These are phyloP conservation scores for Eucidaris tribuloides DNA, from an alignment of 35 echinoderm and acorn worm species.

Conservation along the genomic window DNA sequence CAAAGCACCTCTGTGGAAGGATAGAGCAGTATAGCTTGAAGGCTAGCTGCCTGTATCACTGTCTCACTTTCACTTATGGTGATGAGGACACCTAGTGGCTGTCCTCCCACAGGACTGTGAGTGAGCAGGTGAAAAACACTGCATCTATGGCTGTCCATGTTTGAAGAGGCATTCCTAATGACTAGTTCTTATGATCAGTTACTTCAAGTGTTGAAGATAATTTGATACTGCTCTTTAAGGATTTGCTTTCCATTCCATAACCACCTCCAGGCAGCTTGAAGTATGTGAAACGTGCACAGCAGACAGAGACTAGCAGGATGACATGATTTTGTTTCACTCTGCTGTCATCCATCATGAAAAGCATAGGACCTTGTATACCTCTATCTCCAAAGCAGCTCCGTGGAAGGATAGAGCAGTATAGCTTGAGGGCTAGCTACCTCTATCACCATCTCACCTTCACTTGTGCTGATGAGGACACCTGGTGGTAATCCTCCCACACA, in stretches of 20 bases:
- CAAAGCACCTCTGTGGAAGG: too few species aligned
- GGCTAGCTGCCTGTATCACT: too few species aligned
- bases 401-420: conserved; percentile 24
- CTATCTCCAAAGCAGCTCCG: conserved; percentile 31
- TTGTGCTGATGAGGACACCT: conserved; percentile 17
- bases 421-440: conserved; percentile 23
- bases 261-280: conserved; percentile 72
- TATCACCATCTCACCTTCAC: background rate
- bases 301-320: conserved; percentile 25
- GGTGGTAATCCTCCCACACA: conserved; percentile 36
- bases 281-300: conserved; percentile 55
- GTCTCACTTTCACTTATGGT: too few species aligned
- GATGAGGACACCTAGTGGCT: too few species aligned
- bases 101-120: too few species aligned
- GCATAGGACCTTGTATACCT: conserved; percentile 22
- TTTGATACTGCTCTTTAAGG: background rate
- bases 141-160: too few species aligned
- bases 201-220: background rate
- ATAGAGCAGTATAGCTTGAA: too few species aligned
- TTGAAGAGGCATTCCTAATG: too few species aligned
- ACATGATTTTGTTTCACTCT: conserved; percentile 32
- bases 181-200: too few species aligned
- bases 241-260: conserved; percentile 52
- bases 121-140: too few species aligned
- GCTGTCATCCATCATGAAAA: conserved; percentile 73